A percentile compares a stretch with the other conserved stretches of the same genome.
Evolutionary conservation across 2,888 invertebrate species (phyloP).

Genomic region (Netelia virgata): DNA sequence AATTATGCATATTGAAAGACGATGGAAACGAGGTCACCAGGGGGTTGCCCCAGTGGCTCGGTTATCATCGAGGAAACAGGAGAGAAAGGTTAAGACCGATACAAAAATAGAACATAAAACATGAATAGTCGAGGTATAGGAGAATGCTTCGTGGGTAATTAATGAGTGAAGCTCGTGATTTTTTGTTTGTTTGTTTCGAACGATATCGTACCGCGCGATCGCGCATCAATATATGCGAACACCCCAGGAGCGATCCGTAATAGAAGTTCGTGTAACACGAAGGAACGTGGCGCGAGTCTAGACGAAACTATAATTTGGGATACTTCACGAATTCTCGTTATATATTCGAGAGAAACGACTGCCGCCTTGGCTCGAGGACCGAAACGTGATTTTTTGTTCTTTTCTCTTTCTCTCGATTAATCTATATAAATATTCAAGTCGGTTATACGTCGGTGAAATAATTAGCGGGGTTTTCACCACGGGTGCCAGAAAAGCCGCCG

Average conservation of each 20-base stretch:
- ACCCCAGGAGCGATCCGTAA: slow-evolving; percentile 61
- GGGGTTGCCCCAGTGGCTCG: slow-evolving; percentile 41
- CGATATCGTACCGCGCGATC: slow-evolving; percentile 59
- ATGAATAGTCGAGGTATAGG: not conserved
- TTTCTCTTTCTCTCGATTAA: slow-evolving; percentile 25
- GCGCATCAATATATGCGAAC: slow-evolving; percentile 62
- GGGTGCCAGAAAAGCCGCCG: slow-evolving; percentile 48
- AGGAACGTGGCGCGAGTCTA: slow-evolving; percentile 38
- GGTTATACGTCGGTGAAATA: slow-evolving; percentile 56
- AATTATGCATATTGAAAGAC: slow-evolving; percentile 48
- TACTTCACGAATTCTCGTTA: slow-evolving; percentile 33
- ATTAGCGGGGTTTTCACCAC: slow-evolving; percentile 62
- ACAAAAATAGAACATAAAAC: not conserved
- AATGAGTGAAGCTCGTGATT: slow-evolving; percentile 56
- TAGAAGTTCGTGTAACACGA: slow-evolving; percentile 56
- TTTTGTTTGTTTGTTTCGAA: slow-evolving; percentile 4
- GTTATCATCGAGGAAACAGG: slow-evolving; percentile 40
- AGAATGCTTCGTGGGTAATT: slow-evolving; percentile 46
- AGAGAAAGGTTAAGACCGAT: slow-evolving; percentile 2
- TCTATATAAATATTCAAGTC: slow-evolving; percentile 41
- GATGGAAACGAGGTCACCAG: slow-evolving; percentile 63
- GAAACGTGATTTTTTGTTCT: not conserved
- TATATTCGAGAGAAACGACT: not conserved
- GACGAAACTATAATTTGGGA: slow-evolving; percentile 24
- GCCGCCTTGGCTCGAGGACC: not conserved